Percentiles rank a stretch among this genome's conserved stretches.
These are phyloP conservation scores for Melanostoma scalare DNA, from an alignment of 2,888 invertebrate genomes.

Conservation along the genomic window DNA sequence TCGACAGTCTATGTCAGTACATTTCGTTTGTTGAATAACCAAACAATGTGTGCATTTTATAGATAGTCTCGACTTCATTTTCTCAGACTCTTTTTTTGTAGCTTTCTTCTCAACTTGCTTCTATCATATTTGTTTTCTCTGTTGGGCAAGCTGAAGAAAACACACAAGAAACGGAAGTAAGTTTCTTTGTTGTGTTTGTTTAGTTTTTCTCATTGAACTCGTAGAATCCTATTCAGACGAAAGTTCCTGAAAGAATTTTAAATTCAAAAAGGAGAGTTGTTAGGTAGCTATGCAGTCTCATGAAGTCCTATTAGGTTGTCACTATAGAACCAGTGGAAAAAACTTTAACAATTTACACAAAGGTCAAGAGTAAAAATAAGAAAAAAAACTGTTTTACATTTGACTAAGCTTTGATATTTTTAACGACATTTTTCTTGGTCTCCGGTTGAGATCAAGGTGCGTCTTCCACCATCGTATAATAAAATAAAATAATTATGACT, in stretches of 20 bases:
- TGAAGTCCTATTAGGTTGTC: not conserved
- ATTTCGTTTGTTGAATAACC: constrained; percentile 57
- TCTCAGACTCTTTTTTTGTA: not conserved
- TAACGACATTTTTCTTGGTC: too few species aligned
- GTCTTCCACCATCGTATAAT: too few species aligned
- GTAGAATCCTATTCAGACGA: not conserved
- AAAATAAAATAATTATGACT: too few species aligned
- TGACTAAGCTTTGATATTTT: too few species aligned
- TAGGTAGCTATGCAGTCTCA: not conserved
- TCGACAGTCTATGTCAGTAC: constrained; percentile 56
- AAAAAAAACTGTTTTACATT: too few species aligned
- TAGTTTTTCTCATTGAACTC: constrained; percentile 24
- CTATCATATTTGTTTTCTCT: constrained; percentile 18
- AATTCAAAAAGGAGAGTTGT: constrained; percentile 1
- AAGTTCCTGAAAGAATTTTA: constrained; percentile 27
- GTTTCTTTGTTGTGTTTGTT: constrained; percentile 17
- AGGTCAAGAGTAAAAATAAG: too few species aligned
- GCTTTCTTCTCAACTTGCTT: not conserved
- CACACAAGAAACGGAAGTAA: constrained; percentile 11
- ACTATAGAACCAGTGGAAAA: too few species aligned
- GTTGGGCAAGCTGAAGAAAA: constrained; percentile 27
- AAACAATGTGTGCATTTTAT: constrained; percentile 45
- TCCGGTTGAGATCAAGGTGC: not conserved
- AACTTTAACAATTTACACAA: constrained; percentile 21
- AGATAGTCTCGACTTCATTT: constrained; percentile 32